Evolutionary conservation across 2,888 invertebrate genomes (phyloP).

Genomic region (Scaptomyza flava): DNA sequence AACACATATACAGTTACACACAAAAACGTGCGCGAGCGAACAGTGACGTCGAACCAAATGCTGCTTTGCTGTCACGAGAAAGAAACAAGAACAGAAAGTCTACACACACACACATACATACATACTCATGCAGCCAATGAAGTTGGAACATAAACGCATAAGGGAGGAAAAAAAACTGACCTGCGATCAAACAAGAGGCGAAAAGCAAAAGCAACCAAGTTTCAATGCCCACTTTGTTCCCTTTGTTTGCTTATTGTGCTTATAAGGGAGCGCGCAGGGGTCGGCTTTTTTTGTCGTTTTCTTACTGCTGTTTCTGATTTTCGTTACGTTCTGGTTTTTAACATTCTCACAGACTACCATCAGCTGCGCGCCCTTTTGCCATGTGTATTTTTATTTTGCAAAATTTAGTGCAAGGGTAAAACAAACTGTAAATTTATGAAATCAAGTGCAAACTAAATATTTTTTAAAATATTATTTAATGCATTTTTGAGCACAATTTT

Average conservation of each 20-base stretch:
- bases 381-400: slow-evolving; percentile 33
- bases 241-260: slow-evolving; percentile 24
- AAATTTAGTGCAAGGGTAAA: slow-evolving; percentile 8
- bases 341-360: slow-evolving; percentile 37
- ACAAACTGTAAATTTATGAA: slow-evolving; percentile 6
- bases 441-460: slow-evolving; percentile 5
- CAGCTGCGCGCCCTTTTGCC: slow-evolving; percentile 26
- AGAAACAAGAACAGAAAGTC: slow-evolving; percentile 31
- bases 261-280: slow-evolving; percentile 38
- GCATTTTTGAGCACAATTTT: slow-evolving; percentile 40
- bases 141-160: slow-evolving; percentile 22
- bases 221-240: slow-evolving; percentile 25
- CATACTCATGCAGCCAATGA: slow-evolving; percentile 17
- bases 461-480: slow-evolving; percentile 32
- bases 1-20: slow-evolving; percentile 24
- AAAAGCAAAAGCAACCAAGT: slow-evolving; percentile 18
- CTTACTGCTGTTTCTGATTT: background rate
- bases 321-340: slow-evolving; percentile 35
- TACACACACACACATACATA: slow-evolving; percentile 10
- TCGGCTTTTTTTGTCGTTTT: slow-evolving; percentile 15
- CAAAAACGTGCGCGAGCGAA: slow-evolving; percentile 45
- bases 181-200: slow-evolving; percentile 62
- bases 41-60: slow-evolving; percentile 24
- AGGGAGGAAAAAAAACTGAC: slow-evolving; percentile 68
- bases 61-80: slow-evolving; percentile 12